Evolutionary conservation across 1,140 invertebrate species (phyloP).

Genomic region (Drosophila gunungcola): DNA sequence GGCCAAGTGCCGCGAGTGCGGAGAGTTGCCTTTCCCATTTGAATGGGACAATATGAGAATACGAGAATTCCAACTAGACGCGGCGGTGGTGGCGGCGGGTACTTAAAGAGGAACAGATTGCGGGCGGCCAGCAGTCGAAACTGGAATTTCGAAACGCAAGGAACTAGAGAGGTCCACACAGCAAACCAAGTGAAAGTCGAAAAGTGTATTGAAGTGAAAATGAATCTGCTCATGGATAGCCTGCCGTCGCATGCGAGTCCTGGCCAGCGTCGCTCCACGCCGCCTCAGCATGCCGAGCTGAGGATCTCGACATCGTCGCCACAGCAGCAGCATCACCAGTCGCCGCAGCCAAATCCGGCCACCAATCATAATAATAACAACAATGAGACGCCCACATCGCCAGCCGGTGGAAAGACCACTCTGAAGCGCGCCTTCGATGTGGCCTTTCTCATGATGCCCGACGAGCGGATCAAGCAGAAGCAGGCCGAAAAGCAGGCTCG

Average conservation of each 20-base stretch:
- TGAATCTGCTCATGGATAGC: conserved; percentile 84
- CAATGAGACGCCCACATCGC: conserved; percentile 48
- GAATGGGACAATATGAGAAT: conserved; percentile 83
- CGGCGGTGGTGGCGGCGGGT: conserved; percentile 66
- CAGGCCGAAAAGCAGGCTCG: conserved; percentile 87
- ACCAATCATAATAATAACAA: conserved; percentile 55
- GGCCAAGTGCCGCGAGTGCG: conserved; percentile 72
- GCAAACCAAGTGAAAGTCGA: conserved; percentile 2
- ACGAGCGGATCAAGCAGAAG: conserved; percentile 90
- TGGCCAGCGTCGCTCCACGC: conserved; percentile 52
- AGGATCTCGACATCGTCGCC: conserved; percentile 64
- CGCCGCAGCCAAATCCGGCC: conserved; percentile 24
- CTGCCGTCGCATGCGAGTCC: conserved; percentile 63
- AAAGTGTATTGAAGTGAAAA: conserved; percentile 40
- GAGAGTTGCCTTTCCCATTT: conserved; percentile 62
- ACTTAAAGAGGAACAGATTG: conserved; percentile 85
- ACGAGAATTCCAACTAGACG: conserved; percentile 69
- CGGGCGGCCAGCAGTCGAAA: conserved; percentile 76
- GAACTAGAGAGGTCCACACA: conserved; percentile 11
- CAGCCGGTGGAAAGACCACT: conserved; percentile 64
- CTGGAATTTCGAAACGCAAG: conserved; percentile 70
- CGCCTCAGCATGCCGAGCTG: conserved; percentile 65
- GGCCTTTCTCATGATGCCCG: conserved; percentile 93
- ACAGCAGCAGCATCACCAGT: conserved; percentile 35
- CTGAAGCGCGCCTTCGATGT: conserved; percentile 94